Conservation (phyloP, 1,140 invertebrate species). For the Calosoma granatense region DNA sequence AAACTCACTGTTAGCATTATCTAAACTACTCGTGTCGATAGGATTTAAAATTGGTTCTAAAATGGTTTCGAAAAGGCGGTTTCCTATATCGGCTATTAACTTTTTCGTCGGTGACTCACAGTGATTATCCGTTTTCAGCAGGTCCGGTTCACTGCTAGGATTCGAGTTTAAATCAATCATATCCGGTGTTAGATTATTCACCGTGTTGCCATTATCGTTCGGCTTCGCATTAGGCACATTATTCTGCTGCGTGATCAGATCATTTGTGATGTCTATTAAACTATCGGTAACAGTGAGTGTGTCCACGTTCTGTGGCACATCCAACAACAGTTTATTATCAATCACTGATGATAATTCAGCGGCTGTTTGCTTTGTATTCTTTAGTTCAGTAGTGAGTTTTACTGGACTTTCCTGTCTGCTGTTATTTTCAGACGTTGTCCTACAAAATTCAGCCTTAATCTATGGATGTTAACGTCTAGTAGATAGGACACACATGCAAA, state of each 20-base stretch:
- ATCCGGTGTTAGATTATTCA: background rate
- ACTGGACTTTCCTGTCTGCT: background rate
- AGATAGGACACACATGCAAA: no score
- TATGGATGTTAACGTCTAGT: no score
- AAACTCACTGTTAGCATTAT: background rate
- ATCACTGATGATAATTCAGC: background rate
- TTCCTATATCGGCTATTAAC: background rate
- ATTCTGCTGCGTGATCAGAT: background rate
- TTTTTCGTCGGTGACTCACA: background rate
- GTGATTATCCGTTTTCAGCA: slow-evolving; percentile 1
- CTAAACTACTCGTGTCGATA: background rate
- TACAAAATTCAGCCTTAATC: background rate
- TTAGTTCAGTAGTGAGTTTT: background rate
- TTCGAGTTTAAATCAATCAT: slow-evolving; percentile 1
- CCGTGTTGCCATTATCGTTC: background rate
- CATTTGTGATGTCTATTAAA: slow-evolving; percentile 1
- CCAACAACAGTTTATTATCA: background rate
- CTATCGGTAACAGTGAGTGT: background rate
- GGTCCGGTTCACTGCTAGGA: background rate
- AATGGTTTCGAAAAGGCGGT: slow-evolving; percentile 1
- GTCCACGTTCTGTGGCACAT: background rate
- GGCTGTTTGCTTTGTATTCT: background rate
- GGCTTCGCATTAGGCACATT: background rate
- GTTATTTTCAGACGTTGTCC: slow-evolving; percentile 1
- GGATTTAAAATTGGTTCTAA: slow-evolving; percentile 5